Evolutionary conservation across 2,888 invertebrate species (phyloP), one percentile per base, ranked within the genome.

Genomic region (Ceraclea dissimilis): DNA sequence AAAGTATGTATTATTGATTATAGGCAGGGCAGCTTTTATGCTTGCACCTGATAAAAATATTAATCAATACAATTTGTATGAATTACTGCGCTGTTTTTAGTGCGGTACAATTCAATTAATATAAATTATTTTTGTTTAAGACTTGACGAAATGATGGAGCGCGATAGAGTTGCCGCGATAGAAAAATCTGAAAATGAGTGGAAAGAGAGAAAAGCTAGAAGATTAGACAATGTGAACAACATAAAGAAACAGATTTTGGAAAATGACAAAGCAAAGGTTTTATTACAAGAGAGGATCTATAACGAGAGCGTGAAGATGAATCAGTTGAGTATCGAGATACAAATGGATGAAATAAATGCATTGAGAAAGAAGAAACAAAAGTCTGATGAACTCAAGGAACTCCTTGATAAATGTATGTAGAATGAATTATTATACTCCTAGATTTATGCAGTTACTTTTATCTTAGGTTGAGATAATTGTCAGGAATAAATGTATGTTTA

Each of bases 141-240:
- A n/a, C 62, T 86, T 51, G 84, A 87, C 62, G 75, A 77, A 13
- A 82, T 86, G 71, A 86, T 88, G 85, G 87, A 88, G 64, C 82
- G 85, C 66, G 80, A 83, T 63, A 78, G 86, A 1, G 71, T 76
- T 60, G 71, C 74, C 52, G 80, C 78, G 0, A 74, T 85, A 2
- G 66, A 72, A 21, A 74, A 78, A 1, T 82, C 83, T 11, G 80
- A 81, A 60, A 64, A 67, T 16, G 72, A 79, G 52, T 71, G 73
- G 63, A 70, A 73, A 19, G 67, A 75, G 8, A 68, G 75, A 50
- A 74, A 75, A 54, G 64, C 67, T 1, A 69, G 76, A 4, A 68
- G 75, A 0, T 68, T 78, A 49, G 73, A 75, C 64, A 75, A 76
- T 67, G 70, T 79, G 2, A 65, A 71, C 0, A 73, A 75, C 0